Evolutionary conservation across 2,797 vertebrate species (phyloP), one percentile per base, ranked within the genome.

Genomic region (Streptopelia turtur): DNA sequence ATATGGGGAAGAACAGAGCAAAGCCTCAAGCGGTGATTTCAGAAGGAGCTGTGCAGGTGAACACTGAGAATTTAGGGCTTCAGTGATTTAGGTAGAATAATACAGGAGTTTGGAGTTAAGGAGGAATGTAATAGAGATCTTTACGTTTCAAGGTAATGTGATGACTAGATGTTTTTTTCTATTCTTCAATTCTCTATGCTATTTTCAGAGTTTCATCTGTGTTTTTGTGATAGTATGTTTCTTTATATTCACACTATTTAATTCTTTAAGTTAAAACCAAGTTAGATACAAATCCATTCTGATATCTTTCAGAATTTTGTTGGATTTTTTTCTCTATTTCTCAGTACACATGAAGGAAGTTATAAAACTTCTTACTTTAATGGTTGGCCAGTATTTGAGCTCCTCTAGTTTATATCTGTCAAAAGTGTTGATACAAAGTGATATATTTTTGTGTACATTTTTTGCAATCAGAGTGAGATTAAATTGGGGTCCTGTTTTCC

Each of bases 401-500:
- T 94, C 57, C 16, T 85, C 30, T 82, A 60, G 79, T 94, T 93
- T 95, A 89, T 92, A 89, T 90, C 83, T 94, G 66, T 84, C 60
- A 72, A 43, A 61, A 87, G 30, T 95, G 61, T 95, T 95, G 90
- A 71, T 70, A 50, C 31, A 13, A 90, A 87, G 43, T 90, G 94
- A 92, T 90, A 7, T 28, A 90, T 93, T 39, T 94, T 92, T 85
- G 83, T 96, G 65, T 94, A 93, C 65, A 25, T 94, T 92, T 82
- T 80, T 86, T 93, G 83, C 90, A 94, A 94, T 81, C 91, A 90
- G 60, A 94, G 72, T 49, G 63, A 83, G 77, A 95, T 95, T 94
- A 91, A 88, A 83, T 35, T 77, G 75, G 87, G 65, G 82, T 85
- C 79, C 84, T 85, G 59, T 94, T 94, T 92, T 92, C 78, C 52